Evolutionary conservation across 2,113 vertebrate species (phyloP).

Genomic region (Panthera uncia): DNA sequence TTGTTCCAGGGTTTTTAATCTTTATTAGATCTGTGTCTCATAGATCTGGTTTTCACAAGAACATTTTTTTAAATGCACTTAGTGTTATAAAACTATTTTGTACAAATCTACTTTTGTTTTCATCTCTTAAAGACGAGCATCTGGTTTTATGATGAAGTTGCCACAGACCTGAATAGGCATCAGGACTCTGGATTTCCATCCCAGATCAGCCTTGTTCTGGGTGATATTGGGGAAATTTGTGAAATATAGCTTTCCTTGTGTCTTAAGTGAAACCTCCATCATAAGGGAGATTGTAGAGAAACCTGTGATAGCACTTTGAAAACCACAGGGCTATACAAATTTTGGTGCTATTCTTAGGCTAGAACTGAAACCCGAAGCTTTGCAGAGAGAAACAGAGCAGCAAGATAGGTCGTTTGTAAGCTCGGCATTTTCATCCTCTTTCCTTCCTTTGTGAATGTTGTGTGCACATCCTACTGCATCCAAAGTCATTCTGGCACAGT

Average conservation of each 20-base stretch:
- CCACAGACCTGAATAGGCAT: background rate
- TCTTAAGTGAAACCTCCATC: constrained; percentile 25
- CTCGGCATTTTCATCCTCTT: background rate
- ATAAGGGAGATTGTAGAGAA: background rate
- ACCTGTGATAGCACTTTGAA: background rate
- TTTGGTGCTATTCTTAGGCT: background rate
- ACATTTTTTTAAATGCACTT: background rate
- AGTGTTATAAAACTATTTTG: background rate
- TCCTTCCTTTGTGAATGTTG: background rate
- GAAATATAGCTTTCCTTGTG: background rate
- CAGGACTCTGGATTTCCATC: background rate
- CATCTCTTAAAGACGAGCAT: background rate
- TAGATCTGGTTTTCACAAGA: background rate
- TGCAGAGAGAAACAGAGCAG: background rate
- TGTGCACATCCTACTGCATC: background rate
- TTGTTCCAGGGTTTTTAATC: background rate
- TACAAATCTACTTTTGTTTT: background rate
- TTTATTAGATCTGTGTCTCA: background rate
- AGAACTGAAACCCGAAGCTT: background rate
- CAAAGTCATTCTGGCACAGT: background rate
- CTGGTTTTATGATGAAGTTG: background rate
- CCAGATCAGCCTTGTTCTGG: background rate
- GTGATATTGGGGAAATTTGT: constrained; percentile 22
- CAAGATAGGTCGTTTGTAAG: background rate
- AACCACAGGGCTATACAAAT: background rate